phyloP scores from a whole-genome alignment of 1,140 invertebrate species.

The Diprion similis region DNA sequence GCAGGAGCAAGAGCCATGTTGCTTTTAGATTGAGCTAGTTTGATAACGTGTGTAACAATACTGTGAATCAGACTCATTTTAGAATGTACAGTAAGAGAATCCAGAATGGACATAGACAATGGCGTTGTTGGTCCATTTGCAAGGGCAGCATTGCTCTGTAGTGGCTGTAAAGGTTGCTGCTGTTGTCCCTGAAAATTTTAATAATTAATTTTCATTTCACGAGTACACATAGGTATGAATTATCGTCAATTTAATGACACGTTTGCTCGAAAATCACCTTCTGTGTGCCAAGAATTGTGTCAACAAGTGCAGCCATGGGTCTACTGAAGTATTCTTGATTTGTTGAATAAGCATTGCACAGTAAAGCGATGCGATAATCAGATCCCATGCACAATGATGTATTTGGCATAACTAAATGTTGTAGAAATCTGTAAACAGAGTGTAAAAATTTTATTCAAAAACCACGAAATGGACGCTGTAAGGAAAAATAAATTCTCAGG shows the following conservation, averaged over 20 bases:
- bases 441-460: slow-evolving; percentile 21
- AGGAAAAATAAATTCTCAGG: slow-evolving; percentile 8
- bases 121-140: slow-evolving; percentile 78
- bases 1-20: slow-evolving; percentile 86
- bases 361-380: slow-evolving; percentile 88
- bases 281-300: slow-evolving; percentile 83
- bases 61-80: slow-evolving; percentile 98
- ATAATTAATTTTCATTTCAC: not conserved
- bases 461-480: slow-evolving; percentile 11
- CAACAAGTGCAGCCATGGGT: slow-evolving; percentile 88
- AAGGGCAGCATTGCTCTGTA: slow-evolving; percentile 60
- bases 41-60: slow-evolving; percentile 89
- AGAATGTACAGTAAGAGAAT: slow-evolving; percentile 95
- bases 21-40: slow-evolving; percentile 85
- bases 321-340: slow-evolving; percentile 84
- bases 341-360: slow-evolving; percentile 95
- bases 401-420: slow-evolving; percentile 79
- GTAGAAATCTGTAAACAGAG: slow-evolving; percentile 72
- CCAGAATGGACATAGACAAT: slow-evolving; percentile 89
- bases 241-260: too few relatives aligned
- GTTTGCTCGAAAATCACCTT: slow-evolving; percentile 55
- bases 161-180: slow-evolving; percentile 53
- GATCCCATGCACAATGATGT: slow-evolving; percentile 74
- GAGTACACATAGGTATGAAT: not conserved
- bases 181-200: slow-evolving; percentile 48